Conservation (phyloP, 2,113 vertebrate genomes). For the Heterochromis multidens region DNA sequence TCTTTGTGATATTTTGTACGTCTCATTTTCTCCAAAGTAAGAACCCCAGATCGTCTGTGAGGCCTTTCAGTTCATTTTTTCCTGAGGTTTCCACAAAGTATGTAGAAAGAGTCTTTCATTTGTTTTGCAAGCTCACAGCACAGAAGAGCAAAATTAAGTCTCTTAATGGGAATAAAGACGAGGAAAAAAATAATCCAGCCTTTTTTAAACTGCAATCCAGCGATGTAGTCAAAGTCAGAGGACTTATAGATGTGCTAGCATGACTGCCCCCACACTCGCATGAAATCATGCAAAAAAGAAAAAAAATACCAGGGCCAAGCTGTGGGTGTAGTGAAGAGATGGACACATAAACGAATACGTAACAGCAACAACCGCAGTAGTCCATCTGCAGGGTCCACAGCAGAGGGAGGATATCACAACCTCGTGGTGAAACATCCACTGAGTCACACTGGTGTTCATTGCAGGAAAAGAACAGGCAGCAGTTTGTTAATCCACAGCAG, state of each 20-base stretch:
- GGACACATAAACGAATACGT: not conserved
- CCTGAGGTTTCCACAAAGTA: not conserved
- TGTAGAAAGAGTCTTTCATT: not conserved
- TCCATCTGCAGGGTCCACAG: not conserved
- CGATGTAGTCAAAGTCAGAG: not conserved
- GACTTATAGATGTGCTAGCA: not conserved
- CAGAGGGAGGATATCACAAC: not conserved
- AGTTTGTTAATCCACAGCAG: not conserved
- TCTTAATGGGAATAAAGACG: not conserved
- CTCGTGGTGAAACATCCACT: not conserved
- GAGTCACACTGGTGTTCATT: not conserved
- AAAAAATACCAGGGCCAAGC: not conserved
- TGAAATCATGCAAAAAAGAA: not conserved
- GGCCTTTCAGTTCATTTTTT: not conserved
- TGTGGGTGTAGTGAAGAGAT: not conserved
- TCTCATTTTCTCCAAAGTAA: too few species aligned
- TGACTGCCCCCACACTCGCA: not conserved
- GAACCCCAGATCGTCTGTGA: not conserved
- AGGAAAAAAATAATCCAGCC: constrained; percentile 6
- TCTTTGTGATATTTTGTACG: not conserved
- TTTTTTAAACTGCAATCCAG: constrained; percentile 20
- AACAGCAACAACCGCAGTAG: not conserved
- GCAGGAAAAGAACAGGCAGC: not conserved
- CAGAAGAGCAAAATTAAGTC: not conserved
- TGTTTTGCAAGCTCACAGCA: not conserved